A percentile compares a stretch with the other conserved stretches of the same genome.
Evolutionary conservation across 2,797 vertebrate genomes (phyloP).

Genomic region (Urocyon cinereoargenteus): DNA sequence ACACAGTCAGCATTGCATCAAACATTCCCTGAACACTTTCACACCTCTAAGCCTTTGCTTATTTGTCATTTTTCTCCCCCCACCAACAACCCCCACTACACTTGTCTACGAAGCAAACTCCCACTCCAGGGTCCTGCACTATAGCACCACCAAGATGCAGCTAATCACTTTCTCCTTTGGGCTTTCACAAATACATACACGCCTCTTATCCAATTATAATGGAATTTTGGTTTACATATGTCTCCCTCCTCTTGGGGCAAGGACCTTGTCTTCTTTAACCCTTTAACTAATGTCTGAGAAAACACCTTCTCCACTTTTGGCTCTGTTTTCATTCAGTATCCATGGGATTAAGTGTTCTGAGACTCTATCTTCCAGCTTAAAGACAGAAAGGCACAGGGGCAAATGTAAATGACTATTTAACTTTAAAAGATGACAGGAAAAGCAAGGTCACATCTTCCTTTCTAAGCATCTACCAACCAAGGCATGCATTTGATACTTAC

Average conservation of each 20-base stretch:
- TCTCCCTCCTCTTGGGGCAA: not conserved
- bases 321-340: not conserved
- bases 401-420: not conserved
- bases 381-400: not conserved
- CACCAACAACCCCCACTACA: not conserved
- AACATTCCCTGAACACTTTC: not conserved
- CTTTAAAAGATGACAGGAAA: not conserved
- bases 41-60: not conserved
- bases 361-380: not conserved
- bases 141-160: not conserved
- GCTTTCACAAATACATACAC: not conserved
- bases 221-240: not conserved
- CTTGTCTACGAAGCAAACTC: not conserved
- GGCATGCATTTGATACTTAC: not conserved
- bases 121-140: not conserved
- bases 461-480: not conserved
- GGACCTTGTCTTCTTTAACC: not conserved
- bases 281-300: not conserved
- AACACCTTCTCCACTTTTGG: not conserved
- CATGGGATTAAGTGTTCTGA: not conserved
- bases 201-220: not conserved
- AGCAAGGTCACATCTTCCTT: not conserved
- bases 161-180: not conserved
- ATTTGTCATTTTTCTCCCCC: rapidly evolving
- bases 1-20: not conserved